These are phyloP conservation scores for Xanthia togata DNA, from an alignment of 2,888 invertebrate genomes.

Conservation along the genomic window DNA sequence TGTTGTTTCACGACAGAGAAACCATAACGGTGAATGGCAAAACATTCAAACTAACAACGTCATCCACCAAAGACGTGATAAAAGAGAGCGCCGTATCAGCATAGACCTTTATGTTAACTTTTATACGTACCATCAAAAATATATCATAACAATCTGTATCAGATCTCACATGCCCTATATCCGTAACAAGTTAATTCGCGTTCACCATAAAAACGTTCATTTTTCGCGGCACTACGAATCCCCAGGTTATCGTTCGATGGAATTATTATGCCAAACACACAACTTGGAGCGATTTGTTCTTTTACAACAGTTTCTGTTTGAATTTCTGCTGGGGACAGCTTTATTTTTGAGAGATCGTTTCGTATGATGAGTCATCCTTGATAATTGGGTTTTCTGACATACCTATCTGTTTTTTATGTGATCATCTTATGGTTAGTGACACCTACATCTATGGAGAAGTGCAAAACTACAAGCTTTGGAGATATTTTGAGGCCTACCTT, in stretches of 20 bases:
- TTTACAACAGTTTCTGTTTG: slow-evolving; percentile 66
- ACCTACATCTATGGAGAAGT: not conserved
- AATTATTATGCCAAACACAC: slow-evolving; percentile 75
- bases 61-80: slow-evolving; percentile 49
- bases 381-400: slow-evolving; percentile 36
- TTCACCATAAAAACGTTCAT: slow-evolving; percentile 71
- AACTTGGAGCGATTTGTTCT: slow-evolving; percentile 70
- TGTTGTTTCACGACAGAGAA: slow-evolving; percentile 32
- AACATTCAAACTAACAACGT: slow-evolving; percentile 59
- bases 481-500: not conserved
- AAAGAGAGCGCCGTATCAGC: slow-evolving; percentile 45
- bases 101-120: slow-evolving; percentile 56
- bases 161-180: slow-evolving; percentile 65
- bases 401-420: slow-evolving; percentile 8
- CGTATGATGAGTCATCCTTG: slow-evolving; percentile 19
- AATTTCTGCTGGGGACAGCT: slow-evolving; percentile 51
- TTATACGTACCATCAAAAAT: slow-evolving; percentile 61
- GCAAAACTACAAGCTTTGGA: not conserved
- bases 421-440: not conserved
- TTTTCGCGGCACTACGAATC: slow-evolving; percentile 62
- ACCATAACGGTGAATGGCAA: slow-evolving; percentile 51
- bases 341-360: slow-evolving; percentile 52
- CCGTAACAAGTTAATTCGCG: slow-evolving; percentile 69
- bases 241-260: slow-evolving; percentile 68
- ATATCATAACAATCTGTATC: slow-evolving; percentile 64